Conservation (phyloP, 2,797 vertebrate species). For the Gobionotothen gibberifrons region DNA sequence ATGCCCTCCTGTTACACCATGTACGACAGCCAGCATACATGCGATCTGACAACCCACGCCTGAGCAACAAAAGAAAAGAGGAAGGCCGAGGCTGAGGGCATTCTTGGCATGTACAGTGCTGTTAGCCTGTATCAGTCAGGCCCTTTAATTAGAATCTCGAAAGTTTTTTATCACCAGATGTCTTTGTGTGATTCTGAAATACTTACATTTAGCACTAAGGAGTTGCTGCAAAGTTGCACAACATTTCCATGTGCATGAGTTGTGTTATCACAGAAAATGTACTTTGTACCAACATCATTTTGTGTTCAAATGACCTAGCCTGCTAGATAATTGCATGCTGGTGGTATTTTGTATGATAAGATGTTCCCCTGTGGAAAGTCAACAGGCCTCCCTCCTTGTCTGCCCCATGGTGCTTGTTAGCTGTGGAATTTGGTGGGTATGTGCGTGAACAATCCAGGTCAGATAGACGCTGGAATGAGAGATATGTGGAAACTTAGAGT, state of each 20-base stretch:
- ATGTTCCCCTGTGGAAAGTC: conserved; percentile 46
- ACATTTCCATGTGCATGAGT: conserved; percentile 22
- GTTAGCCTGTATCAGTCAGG: conserved; percentile 1
- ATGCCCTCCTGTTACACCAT: conserved; percentile 31
- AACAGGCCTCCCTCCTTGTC: conserved; percentile 46
- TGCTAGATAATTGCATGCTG: conserved; percentile 47
- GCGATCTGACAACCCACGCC: conserved; percentile 61
- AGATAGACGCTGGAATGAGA: conserved; percentile 61
- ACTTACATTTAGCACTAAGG: neutral
- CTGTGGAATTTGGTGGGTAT: conserved; percentile 65
- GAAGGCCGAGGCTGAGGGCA: conserved; percentile 4
- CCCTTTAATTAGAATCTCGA: conserved; percentile 27
- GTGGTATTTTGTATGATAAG: conserved; percentile 65
- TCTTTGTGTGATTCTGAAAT: conserved; percentile 30
- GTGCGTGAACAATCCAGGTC: conserved; percentile 46
- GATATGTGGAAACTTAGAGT: conserved; percentile 42
- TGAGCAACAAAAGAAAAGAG: conserved; percentile 52
- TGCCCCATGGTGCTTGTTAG: conserved; percentile 66
- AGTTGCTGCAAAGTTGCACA: conserved; percentile 25
- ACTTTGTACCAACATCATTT: conserved; percentile 13
- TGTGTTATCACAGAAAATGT: conserved; percentile 31
- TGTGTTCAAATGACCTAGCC: conserved; percentile 33
- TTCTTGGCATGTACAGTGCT: conserved; percentile 38
- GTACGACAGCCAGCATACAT: conserved; percentile 36
- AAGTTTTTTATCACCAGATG: neutral